Conservation (phyloP, 2,888 invertebrate genomes). For the Xylota sylvarum region DNA sequence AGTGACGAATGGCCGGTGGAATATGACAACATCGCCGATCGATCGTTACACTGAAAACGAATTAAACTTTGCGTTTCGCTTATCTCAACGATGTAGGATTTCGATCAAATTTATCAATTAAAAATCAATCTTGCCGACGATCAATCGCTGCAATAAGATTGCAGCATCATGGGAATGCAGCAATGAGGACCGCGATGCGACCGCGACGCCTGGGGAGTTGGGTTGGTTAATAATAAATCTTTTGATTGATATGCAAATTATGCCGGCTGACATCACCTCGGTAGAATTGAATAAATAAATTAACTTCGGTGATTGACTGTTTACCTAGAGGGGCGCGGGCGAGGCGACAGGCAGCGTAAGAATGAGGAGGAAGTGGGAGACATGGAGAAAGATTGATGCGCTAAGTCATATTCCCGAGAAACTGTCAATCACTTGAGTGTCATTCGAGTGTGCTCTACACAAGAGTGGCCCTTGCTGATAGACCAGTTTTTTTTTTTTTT, state of each 20-base stretch:
- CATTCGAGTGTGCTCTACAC: constrained; percentile 24
- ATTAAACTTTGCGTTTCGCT: constrained; percentile 72
- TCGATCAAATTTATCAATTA: constrained; percentile 75
- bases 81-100: constrained; percentile 70
- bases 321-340: neutral
- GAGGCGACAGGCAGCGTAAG: too few species aligned
- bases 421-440: constrained; percentile 62
- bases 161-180: constrained; percentile 5
- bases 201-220: neutral
- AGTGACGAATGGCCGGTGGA: constrained; percentile 66
- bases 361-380: neutral
- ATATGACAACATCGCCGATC: constrained; percentile 60
- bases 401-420: constrained; percentile 40
- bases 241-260: constrained; percentile 75
- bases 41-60: constrained; percentile 64
- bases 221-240: constrained; percentile 52
- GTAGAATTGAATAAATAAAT: constrained; percentile 44
- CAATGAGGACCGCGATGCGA: too few species aligned
- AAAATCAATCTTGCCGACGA: constrained; percentile 74
- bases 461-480: constrained; percentile 3
- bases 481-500: constrained; percentile 19
- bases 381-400: constrained; percentile 30
- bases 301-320: constrained; percentile 37
- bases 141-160: constrained; percentile 52
- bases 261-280: constrained; percentile 67